Evolutionary conservation across 2,888 invertebrate genomes (phyloP), one percentile per base, ranked within the genome.

Genomic region (Hyles lineata): DNA sequence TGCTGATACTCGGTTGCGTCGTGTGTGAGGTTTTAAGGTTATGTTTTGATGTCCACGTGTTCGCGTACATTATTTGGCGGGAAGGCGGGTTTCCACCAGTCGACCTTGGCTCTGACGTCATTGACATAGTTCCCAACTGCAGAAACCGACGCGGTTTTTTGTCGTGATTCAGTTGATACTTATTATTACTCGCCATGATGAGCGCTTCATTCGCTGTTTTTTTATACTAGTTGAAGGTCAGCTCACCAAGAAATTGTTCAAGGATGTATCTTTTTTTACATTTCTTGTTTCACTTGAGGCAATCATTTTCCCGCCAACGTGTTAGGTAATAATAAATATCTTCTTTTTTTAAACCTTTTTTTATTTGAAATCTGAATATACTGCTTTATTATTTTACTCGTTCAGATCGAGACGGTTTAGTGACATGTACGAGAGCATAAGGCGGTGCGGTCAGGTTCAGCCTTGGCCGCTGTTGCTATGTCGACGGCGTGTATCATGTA

Each of bases 61-160:
- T 83, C 74, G 75, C 77, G 80, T 76, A 76, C 76, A 85, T 43
- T 43, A 43, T 86, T 94, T 91, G 94, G 93, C 93, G 94, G 94
- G 93, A 94, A 92, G 77, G 76, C 84, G 81, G 82, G 84, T 85
- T 82, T 86, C 82, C 81, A 90, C 90, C 89, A 82, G 92, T 87
- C 90, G 93, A 86, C 94, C 94, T 94, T 94, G 93, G 85, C 76
- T 77, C 82, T 91, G 89, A 93, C 93, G 93, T 92, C 93, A 93
- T 84, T 92, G 92, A 91, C 92, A 92, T 93, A 92, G 90, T 93
- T 92, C 92, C 91, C 86, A 89, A 82, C 88, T 90, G 90, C 89
- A 90, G 81, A 86, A 85, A 86, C 85, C 83, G 87, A 87, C 87
- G 80, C 84, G 71, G 81, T 86, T 89, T 91, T 90, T 90, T 89